Conservation (phyloP, 2,113 vertebrate species). For the Scytalopus superciliaris region DNA sequence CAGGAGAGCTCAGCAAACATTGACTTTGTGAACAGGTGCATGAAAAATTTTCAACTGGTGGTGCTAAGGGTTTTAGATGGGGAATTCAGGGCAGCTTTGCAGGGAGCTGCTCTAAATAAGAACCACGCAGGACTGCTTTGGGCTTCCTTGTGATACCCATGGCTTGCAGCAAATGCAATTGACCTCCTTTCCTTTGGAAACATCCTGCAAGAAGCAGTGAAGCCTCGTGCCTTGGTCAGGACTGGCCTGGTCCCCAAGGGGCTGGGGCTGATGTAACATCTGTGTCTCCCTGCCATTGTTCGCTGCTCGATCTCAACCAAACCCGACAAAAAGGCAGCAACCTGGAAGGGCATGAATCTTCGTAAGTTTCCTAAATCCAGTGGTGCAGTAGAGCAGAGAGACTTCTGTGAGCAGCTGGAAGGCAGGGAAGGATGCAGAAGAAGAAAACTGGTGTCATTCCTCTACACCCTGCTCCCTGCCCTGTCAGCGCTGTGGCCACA, state of each 20-base stretch:
- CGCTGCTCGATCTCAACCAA: neutral
- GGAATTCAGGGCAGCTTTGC: neutral
- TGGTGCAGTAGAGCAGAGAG: neutral
- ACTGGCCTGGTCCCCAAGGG: neutral
- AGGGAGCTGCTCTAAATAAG: neutral
- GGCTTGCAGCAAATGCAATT: fast-evolving
- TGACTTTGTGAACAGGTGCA: neutral
- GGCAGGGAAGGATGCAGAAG: neutral
- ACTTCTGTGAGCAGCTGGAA: neutral
- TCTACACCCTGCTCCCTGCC: neutral
- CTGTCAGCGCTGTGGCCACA: neutral
- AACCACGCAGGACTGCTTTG: neutral
- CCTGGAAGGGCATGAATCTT: neutral
- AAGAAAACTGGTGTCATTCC: neutral
- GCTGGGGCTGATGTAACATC: neutral
- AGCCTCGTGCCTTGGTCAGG: neutral
- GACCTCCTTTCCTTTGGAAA: neutral
- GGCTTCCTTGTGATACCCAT: neutral
- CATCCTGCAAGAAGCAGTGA: neutral
- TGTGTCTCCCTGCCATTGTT: neutral
- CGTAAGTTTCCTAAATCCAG: neutral
- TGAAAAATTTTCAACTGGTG: neutral
- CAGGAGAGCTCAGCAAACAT: neutral
- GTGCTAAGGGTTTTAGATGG: neutral
- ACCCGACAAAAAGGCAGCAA: neutral